phyloP scores from a whole-genome alignment of 2,888 invertebrate genomes.

The Drosophila kambysellisi region DNA sequence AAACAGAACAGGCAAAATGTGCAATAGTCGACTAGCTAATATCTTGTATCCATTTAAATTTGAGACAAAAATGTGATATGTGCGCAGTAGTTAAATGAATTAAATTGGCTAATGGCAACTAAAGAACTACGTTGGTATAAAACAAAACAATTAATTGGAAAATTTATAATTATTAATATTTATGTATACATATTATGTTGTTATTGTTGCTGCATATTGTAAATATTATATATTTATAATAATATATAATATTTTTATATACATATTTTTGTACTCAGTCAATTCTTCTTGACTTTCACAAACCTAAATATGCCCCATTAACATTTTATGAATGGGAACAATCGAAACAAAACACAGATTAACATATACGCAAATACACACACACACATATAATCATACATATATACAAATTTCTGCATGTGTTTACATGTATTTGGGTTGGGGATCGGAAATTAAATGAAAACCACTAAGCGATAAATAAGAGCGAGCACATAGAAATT shows the following conservation, averaged over 20 bases:
- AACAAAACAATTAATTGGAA: not conserved
- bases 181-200: not conserved
- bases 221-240: not conserved
- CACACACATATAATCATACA: not conserved
- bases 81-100: not conserved
- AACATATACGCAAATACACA: slow-evolving; percentile 24
- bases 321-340: not conserved
- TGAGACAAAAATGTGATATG: not conserved
- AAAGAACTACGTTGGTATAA: not conserved
- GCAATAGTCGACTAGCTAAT: not conserved
- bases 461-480: slow-evolving; percentile 29
- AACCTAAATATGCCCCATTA: not conserved
- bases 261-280: not conserved
- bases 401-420: not conserved
- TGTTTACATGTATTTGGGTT: slow-evolving; percentile 6
- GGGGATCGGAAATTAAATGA: slow-evolving; percentile 39
- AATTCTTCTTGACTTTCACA: not conserved
- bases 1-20: slow-evolving; percentile 54
- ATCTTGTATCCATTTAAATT: not conserved
- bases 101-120: not conserved
- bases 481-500: slow-evolving; percentile 14
- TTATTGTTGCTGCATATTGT: not conserved
- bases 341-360: slow-evolving; percentile 44
- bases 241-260: not conserved
- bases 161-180: not conserved